Evolutionary conservation across 1,140 invertebrate species (phyloP).

Genomic region (Trichomalopsis sarcophagae): DNA sequence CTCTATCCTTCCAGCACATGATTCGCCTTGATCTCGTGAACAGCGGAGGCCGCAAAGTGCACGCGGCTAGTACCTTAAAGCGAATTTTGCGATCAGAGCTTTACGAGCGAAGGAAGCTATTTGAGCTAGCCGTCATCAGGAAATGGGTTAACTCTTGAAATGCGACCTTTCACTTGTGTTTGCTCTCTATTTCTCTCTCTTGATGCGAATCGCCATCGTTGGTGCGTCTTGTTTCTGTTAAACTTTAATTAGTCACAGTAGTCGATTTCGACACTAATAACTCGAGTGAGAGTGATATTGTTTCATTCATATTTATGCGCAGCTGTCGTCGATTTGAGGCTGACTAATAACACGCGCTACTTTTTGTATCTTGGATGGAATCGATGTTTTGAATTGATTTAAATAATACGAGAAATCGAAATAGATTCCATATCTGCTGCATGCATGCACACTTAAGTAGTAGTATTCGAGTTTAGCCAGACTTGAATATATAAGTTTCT

Average conservation of each 20-base stretch:
- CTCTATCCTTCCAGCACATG: background rate
- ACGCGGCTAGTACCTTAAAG: background rate
- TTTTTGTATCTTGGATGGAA: too few relatives aligned
- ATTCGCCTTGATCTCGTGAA: constrained; percentile 7
- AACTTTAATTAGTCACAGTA: background rate
- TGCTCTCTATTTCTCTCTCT: background rate
- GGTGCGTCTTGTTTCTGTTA: background rate
- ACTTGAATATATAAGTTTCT: too few relatives aligned
- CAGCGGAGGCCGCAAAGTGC: background rate
- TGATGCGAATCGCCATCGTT: too few relatives aligned
- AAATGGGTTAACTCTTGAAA: constrained; percentile 13
- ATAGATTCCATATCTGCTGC: too few relatives aligned
- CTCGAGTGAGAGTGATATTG: background rate
- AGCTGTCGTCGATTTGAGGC: too few relatives aligned
- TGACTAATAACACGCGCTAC: too few relatives aligned
- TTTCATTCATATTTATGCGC: too few relatives aligned
- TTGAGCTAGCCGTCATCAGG: background rate
- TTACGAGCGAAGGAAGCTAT: background rate
- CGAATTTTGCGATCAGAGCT: constrained; percentile 24
- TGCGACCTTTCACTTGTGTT: constrained; percentile 2
- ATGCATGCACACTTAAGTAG: background rate
- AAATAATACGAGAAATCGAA: too few relatives aligned
- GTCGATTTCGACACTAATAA: background rate
- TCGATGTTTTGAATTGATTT: too few relatives aligned
- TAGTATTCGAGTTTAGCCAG: background rate